Evolutionary conservation across 2,888 invertebrate species (phyloP).

Genomic region (Brachycybe producta): DNA sequence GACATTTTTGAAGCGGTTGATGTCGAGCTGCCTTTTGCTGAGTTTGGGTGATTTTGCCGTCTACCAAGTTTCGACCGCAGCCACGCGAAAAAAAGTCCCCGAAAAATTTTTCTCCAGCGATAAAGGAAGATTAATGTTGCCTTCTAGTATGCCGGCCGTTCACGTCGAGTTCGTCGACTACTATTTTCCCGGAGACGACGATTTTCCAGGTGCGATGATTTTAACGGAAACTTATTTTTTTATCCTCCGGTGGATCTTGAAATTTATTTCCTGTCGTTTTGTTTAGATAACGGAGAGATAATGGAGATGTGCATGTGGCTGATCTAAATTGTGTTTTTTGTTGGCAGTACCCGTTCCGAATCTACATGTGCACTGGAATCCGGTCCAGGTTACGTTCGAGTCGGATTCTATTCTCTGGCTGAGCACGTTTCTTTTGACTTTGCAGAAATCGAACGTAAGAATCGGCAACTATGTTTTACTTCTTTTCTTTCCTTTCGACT

Average conservation of each 20-base stretch:
- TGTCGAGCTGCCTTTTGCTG: constrained; percentile 82
- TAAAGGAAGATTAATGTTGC: constrained; percentile 59
- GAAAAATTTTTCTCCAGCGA: constrained; percentile 61
- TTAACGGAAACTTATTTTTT: no score
- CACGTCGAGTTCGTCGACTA: constrained; percentile 93
- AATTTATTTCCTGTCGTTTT: not conserved
- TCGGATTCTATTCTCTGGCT: constrained; percentile 81
- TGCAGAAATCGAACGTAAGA: constrained; percentile 52
- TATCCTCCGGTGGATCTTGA: no score
- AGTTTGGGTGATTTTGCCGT: constrained; percentile 84
- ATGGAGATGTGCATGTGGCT: not conserved
- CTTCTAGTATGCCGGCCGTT: constrained; percentile 78
- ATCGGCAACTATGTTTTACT: constrained; percentile 8
- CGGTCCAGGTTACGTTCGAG: constrained; percentile 76
- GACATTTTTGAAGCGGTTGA: constrained; percentile 37
- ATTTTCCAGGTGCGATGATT: constrained; percentile 63
- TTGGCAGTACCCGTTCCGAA: constrained; percentile 83
- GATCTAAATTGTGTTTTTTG: constrained; percentile 15
- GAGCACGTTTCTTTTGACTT: constrained; percentile 79
- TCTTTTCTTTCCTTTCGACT: no score
- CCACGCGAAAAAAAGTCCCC: constrained; percentile 47
- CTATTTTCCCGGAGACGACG: constrained; percentile 83
- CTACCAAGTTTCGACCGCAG: constrained; percentile 60
- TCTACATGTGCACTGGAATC: constrained; percentile 80
- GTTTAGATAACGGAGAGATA: not conserved